phyloP scores from a whole-genome alignment of 2,797 vertebrate genomes.

The Smutsia gigantea region DNA sequence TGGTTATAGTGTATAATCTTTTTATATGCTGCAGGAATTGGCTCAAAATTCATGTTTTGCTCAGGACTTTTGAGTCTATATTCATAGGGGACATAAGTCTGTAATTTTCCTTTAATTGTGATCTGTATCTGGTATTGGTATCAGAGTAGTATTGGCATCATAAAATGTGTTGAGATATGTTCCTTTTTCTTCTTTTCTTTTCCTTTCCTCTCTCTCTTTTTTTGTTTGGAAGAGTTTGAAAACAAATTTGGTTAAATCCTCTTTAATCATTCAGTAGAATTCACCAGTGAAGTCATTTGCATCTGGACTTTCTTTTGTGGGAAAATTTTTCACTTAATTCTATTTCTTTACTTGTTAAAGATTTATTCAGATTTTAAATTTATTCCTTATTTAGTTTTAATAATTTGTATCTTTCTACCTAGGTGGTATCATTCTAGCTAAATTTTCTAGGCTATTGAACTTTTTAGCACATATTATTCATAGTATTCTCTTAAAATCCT shows the following conservation, averaged over 20 bases:
- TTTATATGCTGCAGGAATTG: not conserved
- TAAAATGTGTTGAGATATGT: too few relatives aligned
- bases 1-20: not conserved
- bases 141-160: not conserved
- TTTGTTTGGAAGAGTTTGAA: too few relatives aligned
- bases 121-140: not conserved
- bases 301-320: not conserved
- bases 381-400: not conserved
- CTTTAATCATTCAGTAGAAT: not conserved
- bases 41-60: not conserved
- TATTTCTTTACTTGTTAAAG: not conserved
- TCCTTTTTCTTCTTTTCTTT: too few relatives aligned
- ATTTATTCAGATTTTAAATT: not conserved
- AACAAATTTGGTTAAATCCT: not conserved
- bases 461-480: too few relatives aligned
- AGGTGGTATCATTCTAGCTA: not conserved
- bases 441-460: not conserved
- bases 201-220: too few relatives aligned
- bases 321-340: not conserved
- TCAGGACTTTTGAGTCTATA: not conserved
- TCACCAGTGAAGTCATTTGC: not conserved
- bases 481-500: not conserved
- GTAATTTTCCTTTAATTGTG: not conserved
- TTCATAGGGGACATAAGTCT: not conserved
- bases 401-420: not conserved